These are phyloP conservation scores for Protula sp. DNA, from an alignment of 2,888 invertebrate species.

Conservation along the genomic window DNA sequence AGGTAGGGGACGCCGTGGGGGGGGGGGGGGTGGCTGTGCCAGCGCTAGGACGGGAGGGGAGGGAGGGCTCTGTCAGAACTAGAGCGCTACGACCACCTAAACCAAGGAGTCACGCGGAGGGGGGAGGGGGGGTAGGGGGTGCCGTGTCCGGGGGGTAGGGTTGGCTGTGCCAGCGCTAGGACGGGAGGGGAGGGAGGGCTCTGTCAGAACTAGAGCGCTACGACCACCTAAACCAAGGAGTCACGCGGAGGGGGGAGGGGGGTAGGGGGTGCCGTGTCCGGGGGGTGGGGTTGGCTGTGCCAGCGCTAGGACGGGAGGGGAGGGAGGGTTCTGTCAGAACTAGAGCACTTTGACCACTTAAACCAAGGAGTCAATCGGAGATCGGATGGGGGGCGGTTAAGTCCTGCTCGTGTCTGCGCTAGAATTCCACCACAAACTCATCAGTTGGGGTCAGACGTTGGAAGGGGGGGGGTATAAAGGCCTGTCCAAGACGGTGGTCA, in stretches of 20 bases:
- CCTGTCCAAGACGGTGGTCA: too few species aligned
- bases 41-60: too few species aligned
- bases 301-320: too few species aligned
- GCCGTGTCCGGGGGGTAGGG: background rate
- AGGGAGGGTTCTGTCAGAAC: conserved; percentile 47
- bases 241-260: too few species aligned
- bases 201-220: conserved; percentile 60
- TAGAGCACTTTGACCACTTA: conserved; percentile 67
- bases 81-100: conserved; percentile 66
- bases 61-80: conserved; percentile 53
- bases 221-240: conserved; percentile 61
- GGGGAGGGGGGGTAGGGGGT: background rate
- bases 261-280: background rate
- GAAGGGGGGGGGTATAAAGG: too few species aligned
- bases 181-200: background rate
- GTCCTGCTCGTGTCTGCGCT: too few species aligned
- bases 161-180: too few species aligned
- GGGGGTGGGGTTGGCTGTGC: background rate
- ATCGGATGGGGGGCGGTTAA: too few species aligned
- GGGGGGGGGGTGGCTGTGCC: background rate
- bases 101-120: background rate
- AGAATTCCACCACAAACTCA: too few species aligned
- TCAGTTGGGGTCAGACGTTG: too few species aligned
- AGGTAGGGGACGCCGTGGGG: background rate
- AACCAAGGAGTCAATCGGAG: conserved; percentile 32